Conservation (phyloP, 2,797 vertebrate species). For the Sebastes dallii region DNA sequence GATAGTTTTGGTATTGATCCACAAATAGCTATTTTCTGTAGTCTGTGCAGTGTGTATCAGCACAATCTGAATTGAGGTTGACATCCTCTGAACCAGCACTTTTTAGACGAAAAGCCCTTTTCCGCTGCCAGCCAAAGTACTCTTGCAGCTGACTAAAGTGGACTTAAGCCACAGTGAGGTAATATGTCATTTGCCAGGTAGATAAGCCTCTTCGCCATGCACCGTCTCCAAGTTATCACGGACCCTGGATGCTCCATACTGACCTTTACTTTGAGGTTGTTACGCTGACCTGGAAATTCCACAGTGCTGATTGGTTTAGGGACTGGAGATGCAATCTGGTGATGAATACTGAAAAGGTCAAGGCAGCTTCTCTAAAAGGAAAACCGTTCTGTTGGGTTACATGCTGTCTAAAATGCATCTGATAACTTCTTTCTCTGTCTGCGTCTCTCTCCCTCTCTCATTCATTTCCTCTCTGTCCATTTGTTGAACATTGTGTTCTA, state of each 20-base stretch:
- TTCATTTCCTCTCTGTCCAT: constrained; percentile 24
- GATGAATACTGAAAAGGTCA: constrained; percentile 89
- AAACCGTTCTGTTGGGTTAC: constrained; percentile 62
- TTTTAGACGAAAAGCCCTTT: constrained; percentile 39
- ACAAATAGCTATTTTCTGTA: not conserved
- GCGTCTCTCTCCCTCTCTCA: constrained; percentile 7
- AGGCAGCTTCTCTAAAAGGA: constrained; percentile 70
- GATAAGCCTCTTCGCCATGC: constrained; percentile 66
- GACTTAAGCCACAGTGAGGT: constrained; percentile 48
- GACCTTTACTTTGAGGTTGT: constrained; percentile 84
- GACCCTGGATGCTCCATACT: constrained; percentile 56
- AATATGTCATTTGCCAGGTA: constrained; percentile 72
- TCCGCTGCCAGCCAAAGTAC: constrained; percentile 27
- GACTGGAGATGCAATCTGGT: constrained; percentile 80
- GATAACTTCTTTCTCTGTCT: constrained; percentile 51
- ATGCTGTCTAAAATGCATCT: constrained; percentile 67
- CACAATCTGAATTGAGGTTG: constrained; percentile 26
- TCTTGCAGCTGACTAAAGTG: constrained; percentile 38
- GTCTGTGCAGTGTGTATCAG: not conserved
- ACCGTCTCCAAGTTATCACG: constrained; percentile 49
- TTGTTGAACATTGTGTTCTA: constrained; percentile 50
- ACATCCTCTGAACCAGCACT: constrained; percentile 49
- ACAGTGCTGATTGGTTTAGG: constrained; percentile 80
- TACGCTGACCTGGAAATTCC: constrained; percentile 82
- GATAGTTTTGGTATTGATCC: not conserved